Evolutionary conservation across 2,888 invertebrate genomes (phyloP).

Genomic region (Drosophila histrio): DNA sequence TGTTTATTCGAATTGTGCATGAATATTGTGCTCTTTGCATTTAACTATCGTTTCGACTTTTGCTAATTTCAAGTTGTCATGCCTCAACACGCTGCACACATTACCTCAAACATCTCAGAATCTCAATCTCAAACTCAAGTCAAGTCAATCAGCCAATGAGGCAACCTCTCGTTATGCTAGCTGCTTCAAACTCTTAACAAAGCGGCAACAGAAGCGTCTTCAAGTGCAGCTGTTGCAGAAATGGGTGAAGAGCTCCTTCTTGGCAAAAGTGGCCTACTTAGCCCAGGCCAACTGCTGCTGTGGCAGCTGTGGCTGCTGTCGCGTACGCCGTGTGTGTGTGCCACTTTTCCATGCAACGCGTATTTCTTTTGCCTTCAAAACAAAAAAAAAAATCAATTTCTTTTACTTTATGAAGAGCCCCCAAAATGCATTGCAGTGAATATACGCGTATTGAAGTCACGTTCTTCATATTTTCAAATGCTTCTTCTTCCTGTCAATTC

Average conservation of each 20-base stretch:
- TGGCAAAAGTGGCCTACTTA: conserved; percentile 70
- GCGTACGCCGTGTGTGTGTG: conserved; percentile 31
- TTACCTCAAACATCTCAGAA: no score
- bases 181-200: conserved; percentile 43
- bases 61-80: conserved; percentile 23
- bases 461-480: conserved; percentile 53
- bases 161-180: neutral
- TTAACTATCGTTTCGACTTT: neutral
- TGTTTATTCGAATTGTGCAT: no score
- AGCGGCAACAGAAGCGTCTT: conserved; percentile 41
- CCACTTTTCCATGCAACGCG: conserved; percentile 53
- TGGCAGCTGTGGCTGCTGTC: neutral
- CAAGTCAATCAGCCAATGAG: conserved; percentile 59
- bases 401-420: conserved; percentile 48
- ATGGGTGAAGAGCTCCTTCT: conserved; percentile 31
- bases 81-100: conserved; percentile 29
- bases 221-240: conserved; percentile 50
- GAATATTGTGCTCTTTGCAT: neutral
- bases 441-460: conserved; percentile 57
- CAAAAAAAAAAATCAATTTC: conserved; percentile 66
- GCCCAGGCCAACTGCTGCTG: conserved; percentile 36
- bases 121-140: conserved; percentile 26
- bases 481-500: conserved; percentile 23
- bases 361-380: conserved; percentile 32
- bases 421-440: conserved; percentile 16